phyloP scores from a whole-genome alignment of 2,113 vertebrate genomes.

The Brachirus orientalis region DNA sequence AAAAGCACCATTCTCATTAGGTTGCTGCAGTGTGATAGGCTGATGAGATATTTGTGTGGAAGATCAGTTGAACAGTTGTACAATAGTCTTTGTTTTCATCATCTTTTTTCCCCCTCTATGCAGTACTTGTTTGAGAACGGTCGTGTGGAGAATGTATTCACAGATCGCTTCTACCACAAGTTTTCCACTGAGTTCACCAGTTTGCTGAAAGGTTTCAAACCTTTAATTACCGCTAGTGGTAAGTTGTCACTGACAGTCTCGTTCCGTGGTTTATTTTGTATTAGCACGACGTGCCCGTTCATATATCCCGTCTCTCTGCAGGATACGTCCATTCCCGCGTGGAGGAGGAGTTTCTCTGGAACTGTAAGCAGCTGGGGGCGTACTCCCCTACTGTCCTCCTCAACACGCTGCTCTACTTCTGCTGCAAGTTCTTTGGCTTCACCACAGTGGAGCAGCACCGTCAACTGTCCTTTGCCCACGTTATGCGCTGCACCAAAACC shows the following conservation, averaged over 20 bases:
- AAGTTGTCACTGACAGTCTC: slow-evolving; percentile 33
- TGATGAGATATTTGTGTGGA: no score
- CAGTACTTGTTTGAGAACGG: slow-evolving; percentile 97
- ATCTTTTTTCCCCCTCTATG: slow-evolving; percentile 45
- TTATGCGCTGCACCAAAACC: slow-evolving; percentile 92
- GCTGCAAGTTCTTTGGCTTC: slow-evolving; percentile 95
- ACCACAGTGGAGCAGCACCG: slow-evolving; percentile 91
- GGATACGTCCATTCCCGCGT: slow-evolving; percentile 94
- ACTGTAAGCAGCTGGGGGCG: slow-evolving; percentile 96
- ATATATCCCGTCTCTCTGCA: slow-evolving; percentile 44
- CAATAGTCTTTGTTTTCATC: neutral
- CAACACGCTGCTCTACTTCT: slow-evolving; percentile 98
- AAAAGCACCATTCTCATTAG: neutral
- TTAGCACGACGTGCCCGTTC: no score
- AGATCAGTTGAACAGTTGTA: neutral
- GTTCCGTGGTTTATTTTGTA: neutral
- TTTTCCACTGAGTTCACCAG: slow-evolving; percentile 94
- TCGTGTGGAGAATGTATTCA: slow-evolving; percentile 99
- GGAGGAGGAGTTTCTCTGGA: slow-evolving; percentile 96
- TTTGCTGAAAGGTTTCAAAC: slow-evolving; percentile 91
- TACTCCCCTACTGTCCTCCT: slow-evolving; percentile 97
- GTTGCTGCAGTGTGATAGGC: no score
- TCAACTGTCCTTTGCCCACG: slow-evolving; percentile 93
- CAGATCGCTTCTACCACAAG: slow-evolving; percentile 92
- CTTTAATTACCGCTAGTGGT: slow-evolving; percentile 91